Percentiles rank a stretch among this genome's conserved stretches.
Evolutionary conservation across 2,797 vertebrate genomes (phyloP).

Genomic region (Leptodon cayanensis): DNA sequence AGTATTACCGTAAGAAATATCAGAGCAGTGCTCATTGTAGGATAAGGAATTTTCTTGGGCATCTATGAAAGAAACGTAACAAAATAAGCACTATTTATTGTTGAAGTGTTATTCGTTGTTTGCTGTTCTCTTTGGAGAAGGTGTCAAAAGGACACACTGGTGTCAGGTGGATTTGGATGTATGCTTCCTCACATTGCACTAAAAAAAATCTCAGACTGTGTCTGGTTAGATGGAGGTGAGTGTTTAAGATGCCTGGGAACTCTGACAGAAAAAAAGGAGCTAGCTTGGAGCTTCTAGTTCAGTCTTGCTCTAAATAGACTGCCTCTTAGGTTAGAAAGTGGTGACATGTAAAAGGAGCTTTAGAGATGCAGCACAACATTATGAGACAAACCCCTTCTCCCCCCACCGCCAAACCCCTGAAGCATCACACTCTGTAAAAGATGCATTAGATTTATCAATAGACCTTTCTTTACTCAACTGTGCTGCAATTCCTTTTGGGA

Average conservation of each 20-base stretch:
- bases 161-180: neutral
- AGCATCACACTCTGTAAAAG: constrained; percentile 19
- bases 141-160: neutral
- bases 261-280: neutral
- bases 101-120: neutral
- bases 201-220: neutral
- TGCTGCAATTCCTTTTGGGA: constrained; percentile 41
- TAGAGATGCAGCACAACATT: neutral
- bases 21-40: neutral
- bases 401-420: neutral
- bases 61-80: neutral
- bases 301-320: neutral
- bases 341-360: constrained; percentile 2
- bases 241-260: neutral
- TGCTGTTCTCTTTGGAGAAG: neutral
- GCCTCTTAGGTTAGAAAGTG: neutral
- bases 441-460: constrained; percentile 47
- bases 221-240: neutral
- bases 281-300: neutral
- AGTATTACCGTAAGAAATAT: neutral
- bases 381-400: neutral
- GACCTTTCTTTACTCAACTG: constrained; percentile 50
- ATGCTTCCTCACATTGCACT: neutral
- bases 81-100: neutral
- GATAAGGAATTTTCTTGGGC: neutral